A percentile compares a stretch with the other conserved stretches of the same genome.
Evolutionary conservation across 2,113 vertebrate species (phyloP).

Genomic region (Nerophis ophidion): DNA sequence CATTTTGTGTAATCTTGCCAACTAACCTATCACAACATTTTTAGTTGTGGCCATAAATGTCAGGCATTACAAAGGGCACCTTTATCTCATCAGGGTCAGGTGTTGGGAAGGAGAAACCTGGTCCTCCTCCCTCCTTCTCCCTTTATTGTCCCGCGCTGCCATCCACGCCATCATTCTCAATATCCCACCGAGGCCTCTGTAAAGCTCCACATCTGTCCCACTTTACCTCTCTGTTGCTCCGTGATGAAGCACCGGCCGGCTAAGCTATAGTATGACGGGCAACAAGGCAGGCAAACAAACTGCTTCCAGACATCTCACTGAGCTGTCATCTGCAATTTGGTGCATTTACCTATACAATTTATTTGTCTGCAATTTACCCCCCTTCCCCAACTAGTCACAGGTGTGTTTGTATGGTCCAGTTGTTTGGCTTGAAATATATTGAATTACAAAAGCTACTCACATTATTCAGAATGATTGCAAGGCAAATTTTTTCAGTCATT

Average conservation of each 20-base stretch:
- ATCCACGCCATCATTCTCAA: slow-evolving; percentile 54
- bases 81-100: slow-evolving; percentile 45
- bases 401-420: slow-evolving; percentile 47
- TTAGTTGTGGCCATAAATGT: slow-evolving; percentile 16
- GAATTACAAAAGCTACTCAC: slow-evolving; percentile 2
- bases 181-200: slow-evolving; percentile 55
- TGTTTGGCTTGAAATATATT: slow-evolving; percentile 18
- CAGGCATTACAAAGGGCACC: slow-evolving; percentile 27
- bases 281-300: slow-evolving; percentile 41
- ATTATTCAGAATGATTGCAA: not conserved
- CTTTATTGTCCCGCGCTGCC: slow-evolving; percentile 42
- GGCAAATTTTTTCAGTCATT: slow-evolving; percentile 2
- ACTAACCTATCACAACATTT: not conserved
- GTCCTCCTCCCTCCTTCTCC: slow-evolving; percentile 27
- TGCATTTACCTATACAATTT: slow-evolving; percentile 50
- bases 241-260: slow-evolving; percentile 23
- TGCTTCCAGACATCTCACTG: slow-evolving; percentile 61
- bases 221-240: slow-evolving; percentile 45
- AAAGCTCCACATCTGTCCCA: slow-evolving; percentile 66
- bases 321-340: slow-evolving; percentile 52
- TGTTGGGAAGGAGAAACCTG: slow-evolving; percentile 39
- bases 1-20: not conserved
- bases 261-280: slow-evolving; percentile 34
- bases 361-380: slow-evolving; percentile 54
- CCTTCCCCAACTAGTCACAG: slow-evolving; percentile 47